These are phyloP conservation scores for Podarcis lilfordi DNA, from an alignment of 2,797 vertebrate genomes.

Conservation along the genomic window DNA sequence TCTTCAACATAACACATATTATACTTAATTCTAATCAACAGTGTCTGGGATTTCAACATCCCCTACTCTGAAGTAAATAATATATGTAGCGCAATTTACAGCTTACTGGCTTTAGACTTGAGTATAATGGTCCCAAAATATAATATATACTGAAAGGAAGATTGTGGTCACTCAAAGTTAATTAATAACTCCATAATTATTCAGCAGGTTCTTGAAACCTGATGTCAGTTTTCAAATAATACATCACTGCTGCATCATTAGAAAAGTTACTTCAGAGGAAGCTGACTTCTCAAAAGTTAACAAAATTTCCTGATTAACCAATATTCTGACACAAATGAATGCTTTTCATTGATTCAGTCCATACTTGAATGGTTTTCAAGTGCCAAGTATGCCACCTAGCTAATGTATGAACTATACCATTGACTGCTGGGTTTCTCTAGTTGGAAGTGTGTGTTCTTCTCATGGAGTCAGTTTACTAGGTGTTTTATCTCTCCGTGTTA, in stretches of 20 bases:
- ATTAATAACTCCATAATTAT: background rate
- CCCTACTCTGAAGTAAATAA: constrained; percentile 39
- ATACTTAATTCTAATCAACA: background rate
- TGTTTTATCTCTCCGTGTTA: background rate
- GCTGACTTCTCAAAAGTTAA: background rate
- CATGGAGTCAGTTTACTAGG: background rate
- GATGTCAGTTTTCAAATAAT: background rate
- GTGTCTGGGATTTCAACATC: background rate
- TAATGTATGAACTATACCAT: background rate
- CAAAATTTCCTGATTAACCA: background rate
- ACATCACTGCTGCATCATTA: background rate
- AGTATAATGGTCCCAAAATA: background rate
- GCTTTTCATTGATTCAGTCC: background rate
- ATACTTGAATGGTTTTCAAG: background rate
- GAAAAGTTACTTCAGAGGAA: background rate
- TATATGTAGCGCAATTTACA: background rate
- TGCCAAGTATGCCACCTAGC: background rate
- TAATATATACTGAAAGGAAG: too few species aligned
- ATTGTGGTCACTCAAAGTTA: too few species aligned
- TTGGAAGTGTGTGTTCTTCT: background rate
- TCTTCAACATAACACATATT: background rate
- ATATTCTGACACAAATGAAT: background rate
- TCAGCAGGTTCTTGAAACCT: background rate
- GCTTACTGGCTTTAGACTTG: background rate
- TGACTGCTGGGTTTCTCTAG: background rate